Base-by-base conservation (phyloP, 2,113 vertebrate genomes). In the Vimba vimba region DNA sequence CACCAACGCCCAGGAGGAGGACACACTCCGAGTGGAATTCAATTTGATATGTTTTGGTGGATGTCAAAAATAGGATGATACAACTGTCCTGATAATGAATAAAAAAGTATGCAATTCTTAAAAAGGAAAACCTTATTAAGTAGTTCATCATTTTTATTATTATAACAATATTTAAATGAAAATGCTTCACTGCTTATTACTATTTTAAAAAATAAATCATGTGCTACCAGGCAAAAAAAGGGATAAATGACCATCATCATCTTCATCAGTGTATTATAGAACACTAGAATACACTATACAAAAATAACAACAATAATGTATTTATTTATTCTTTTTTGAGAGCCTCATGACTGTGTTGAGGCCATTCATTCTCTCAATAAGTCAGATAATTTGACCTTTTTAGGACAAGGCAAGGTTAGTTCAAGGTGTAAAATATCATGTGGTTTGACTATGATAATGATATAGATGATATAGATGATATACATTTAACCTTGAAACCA, bases 51-150 rank as follows among this genome's bases (percentile, higher is more conserved):
- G 11, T 47, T 47, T 47, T 47, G 45, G 45, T 12, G 45, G 11
- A 47, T 47, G 2, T 47, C 10, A 47, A 47, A 47, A 47, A 47
- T 30, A 13, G 47, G 47, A 50, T 13, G 47, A 55, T 15, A 19
- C 2, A 9, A 33, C 13, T 68, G 2, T 5, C 15, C 27, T 33
- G 6, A 2, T 64, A 64, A 64, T 64, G 12, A 30, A 64, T 27
- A 15, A n/a, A 27, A 27, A 13, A 1, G n/a, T 0, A 27, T 6
- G 12, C 0, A 64, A 13, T 12, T 12, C 0, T 5, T 62, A n/a
- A 25, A 60, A 60, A 11, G 59, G 33, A 25, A 60, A 60, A 60
- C 9, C 3, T 9, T 5, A 36, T 36, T 36, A 62, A 13, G 23
- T 62, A 62, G 60, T n/a, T 4, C 4, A 62, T 62, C 0, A 25